Evolutionary conservation across 2,797 vertebrate genomes (phyloP).

Genomic region (Pipistrellus pygmaeus): DNA sequence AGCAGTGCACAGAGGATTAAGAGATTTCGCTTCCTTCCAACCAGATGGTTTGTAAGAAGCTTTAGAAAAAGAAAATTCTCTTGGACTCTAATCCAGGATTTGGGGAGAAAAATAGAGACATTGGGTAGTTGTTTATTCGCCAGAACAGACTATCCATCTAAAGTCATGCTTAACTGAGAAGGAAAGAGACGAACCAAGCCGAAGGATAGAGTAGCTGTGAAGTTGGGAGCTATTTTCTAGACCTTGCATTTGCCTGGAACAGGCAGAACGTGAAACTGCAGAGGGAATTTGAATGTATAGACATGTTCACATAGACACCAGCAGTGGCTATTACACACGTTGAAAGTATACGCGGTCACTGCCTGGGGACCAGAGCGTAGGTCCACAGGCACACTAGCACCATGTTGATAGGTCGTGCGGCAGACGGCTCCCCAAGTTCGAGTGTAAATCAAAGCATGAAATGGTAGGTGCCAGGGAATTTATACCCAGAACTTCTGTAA

Average conservation of each 20-base stretch:
- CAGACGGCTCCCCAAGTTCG: conserved; percentile 84
- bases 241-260: conserved; percentile 58
- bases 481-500: conserved; percentile 89
- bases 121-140: neutral
- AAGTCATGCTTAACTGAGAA: conserved; percentile 73
- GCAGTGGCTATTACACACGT: conserved; percentile 73
- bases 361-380: conserved; percentile 85
- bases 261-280: conserved; percentile 62
- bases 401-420: conserved; percentile 91
- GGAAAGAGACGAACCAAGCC: conserved; percentile 72
- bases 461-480: conserved; percentile 92
- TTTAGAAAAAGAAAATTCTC: conserved; percentile 63
- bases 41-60: conserved; percentile 66
- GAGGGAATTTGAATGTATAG: conserved; percentile 59
- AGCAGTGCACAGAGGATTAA: conserved; percentile 81
- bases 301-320: conserved; percentile 68
- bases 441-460: conserved; percentile 86
- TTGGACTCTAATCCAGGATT: conserved; percentile 70
- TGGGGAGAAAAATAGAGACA: neutral
- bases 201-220: conserved; percentile 72
- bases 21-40: conserved; percentile 76
- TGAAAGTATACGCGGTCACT: conserved; percentile 84
- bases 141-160: conserved; percentile 77
- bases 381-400: conserved; percentile 92
- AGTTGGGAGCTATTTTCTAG: neutral